Conservation (phyloP, 2,888 invertebrate genomes). For the Plagiodera versicolora region DNA sequence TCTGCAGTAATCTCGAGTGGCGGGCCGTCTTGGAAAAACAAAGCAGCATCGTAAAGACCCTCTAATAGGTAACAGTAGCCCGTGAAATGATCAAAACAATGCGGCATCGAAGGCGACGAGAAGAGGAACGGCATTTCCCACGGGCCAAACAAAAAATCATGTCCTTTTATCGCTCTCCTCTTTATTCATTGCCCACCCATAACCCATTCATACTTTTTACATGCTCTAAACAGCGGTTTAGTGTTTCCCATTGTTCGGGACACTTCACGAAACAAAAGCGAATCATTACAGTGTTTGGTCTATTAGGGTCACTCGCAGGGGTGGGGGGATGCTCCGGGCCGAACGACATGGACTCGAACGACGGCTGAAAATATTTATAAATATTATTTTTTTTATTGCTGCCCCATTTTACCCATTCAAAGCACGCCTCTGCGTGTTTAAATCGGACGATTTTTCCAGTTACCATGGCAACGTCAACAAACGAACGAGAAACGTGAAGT, state of each 20-base stretch:
- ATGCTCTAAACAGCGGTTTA: constrained; percentile 52
- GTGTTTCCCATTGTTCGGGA: constrained; percentile 54
- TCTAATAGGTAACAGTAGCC: constrained; percentile 28
- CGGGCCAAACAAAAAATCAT: constrained; percentile 43
- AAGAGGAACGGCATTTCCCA: constrained; percentile 43
- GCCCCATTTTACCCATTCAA: too few relatives aligned
- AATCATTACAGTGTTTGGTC: constrained; percentile 51
- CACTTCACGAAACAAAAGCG: constrained; percentile 55
- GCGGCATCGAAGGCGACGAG: constrained; percentile 34
- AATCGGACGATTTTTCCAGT: too few relatives aligned
- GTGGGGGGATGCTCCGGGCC: too few relatives aligned
- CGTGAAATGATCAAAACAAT: constrained; percentile 46
- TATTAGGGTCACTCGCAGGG: constrained; percentile 16
- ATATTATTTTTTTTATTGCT: too few relatives aligned
- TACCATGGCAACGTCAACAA: too few relatives aligned
- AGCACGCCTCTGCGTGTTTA: too few relatives aligned
- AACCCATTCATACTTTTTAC: constrained; percentile 15
- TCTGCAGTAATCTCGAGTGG: constrained; percentile 2
- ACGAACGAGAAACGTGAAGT: too few relatives aligned
- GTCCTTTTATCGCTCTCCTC: constrained; percentile 35
- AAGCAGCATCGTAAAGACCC: constrained; percentile 15
- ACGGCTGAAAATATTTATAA: too few relatives aligned
- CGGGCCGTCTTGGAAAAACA: constrained; percentile 19
- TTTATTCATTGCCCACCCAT: constrained; percentile 39
- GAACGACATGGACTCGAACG: too few relatives aligned